Evolutionary conservation across 2,113 vertebrate species (phyloP).

Genomic region (Rhinichthys klamathensis): DNA sequence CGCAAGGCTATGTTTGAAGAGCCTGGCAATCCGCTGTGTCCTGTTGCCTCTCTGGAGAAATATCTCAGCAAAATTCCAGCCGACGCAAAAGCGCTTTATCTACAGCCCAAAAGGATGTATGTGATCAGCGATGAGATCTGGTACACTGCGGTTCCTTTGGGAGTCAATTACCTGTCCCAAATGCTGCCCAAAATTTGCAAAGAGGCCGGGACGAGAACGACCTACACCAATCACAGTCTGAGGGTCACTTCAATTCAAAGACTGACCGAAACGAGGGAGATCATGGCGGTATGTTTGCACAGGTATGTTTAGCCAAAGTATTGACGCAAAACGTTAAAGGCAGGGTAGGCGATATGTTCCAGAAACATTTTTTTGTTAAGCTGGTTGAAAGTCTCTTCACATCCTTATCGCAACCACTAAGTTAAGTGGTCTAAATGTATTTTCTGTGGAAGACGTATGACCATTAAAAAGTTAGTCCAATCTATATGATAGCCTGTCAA

Average conservation of each 20-base stretch:
- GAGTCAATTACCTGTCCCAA: slow-evolving; percentile 24
- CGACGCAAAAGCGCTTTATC: slow-evolving; percentile 27
- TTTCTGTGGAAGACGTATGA: no score
- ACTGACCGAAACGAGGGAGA: slow-evolving; percentile 8
- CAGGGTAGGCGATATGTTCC: no score
- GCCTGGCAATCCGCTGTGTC: slow-evolving; percentile 36
- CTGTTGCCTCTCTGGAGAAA: slow-evolving; percentile 23
- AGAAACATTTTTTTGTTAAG: no score
- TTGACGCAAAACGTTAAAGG: no score
- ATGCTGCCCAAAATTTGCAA: slow-evolving; percentile 44
- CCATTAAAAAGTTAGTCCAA: no score
- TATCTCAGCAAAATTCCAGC: slow-evolving; percentile 23
- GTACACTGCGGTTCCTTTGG: slow-evolving; percentile 20
- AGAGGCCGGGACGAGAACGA: slow-evolving; percentile 18
- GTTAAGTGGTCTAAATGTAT: no score
- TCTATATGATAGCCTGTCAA: no score
- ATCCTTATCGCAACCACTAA: no score
- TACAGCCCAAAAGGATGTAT: slow-evolving; percentile 12
- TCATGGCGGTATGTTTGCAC: slow-evolving; percentile 23
- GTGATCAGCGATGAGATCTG: slow-evolving; percentile 10
- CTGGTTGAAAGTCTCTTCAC: no score
- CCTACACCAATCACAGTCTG: slow-evolving; percentile 47
- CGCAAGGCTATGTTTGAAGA: slow-evolving; percentile 23
- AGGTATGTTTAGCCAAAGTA: background rate
- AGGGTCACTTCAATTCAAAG: slow-evolving; percentile 26